Percentiles rank a stretch among this genome's conserved stretches.
Evolutionary conservation across 2,113 vertebrate genomes (phyloP).

Genomic region (Pipra filicauda): DNA sequence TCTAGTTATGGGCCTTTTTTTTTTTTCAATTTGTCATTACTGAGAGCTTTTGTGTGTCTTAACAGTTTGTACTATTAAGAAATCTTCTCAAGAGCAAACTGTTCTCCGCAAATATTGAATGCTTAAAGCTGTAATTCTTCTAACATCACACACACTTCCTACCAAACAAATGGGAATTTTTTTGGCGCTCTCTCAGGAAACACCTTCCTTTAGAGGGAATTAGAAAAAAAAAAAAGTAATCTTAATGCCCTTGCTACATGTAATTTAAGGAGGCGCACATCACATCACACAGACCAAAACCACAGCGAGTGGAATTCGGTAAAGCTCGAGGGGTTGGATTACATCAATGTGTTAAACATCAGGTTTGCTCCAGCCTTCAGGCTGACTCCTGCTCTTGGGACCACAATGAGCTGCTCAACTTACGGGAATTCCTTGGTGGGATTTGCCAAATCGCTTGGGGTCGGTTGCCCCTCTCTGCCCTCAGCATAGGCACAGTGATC

Average conservation of each 20-base stretch:
- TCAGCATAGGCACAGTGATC: rapidly evolving
- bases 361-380: neutral
- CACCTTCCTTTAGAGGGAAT: neutral
- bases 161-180: neutral
- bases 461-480: neutral
- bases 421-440: neutral
- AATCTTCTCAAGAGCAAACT: neutral
- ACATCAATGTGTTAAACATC: neutral
- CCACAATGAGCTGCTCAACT: neutral
- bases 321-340: neutral
- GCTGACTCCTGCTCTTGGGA: neutral
- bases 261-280: neutral
- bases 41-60: neutral
- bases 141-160: slow-evolving; percentile 22
- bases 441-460: neutral
- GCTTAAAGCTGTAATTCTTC: neutral
- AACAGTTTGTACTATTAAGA: neutral
- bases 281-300: neutral
- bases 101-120: neutral
- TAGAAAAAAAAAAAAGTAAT: neutral
- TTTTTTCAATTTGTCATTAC: neutral
- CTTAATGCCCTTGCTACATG: neutral
- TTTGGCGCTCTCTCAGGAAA: slow-evolving; percentile 25
- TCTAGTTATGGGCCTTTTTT: neutral
- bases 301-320: rapidly evolving